A percentile compares a stretch with the other conserved stretches of the same genome.
These are phyloP conservation scores for Mycteria americana DNA, from an alignment of 2,797 vertebrate species.

Conservation along the genomic window DNA sequence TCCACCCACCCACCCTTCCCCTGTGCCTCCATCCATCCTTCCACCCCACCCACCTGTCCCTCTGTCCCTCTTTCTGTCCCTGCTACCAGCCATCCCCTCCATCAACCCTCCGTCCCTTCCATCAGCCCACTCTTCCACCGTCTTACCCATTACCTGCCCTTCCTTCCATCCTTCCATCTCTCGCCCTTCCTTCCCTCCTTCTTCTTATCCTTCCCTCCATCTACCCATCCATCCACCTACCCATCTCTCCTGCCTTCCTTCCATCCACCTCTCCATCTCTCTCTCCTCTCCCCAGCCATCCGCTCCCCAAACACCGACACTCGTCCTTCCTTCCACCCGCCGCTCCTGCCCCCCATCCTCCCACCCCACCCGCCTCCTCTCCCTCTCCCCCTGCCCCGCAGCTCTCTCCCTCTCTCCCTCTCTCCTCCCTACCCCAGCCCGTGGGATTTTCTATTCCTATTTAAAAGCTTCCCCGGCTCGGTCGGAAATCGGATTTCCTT, in stretches of 20 bases:
- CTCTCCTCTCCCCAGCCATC: neutral
- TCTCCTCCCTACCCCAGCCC: conserved; percentile 60
- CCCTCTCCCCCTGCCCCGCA: neutral
- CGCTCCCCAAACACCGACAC: neutral
- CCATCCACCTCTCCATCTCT: neutral
- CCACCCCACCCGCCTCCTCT: neutral
- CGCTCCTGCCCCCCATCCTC: neutral
- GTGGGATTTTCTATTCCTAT: conserved; percentile 57
- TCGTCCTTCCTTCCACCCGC: neutral
- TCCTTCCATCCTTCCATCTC: neutral
- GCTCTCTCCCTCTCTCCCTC: neutral
- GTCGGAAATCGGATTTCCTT: conserved; percentile 99
- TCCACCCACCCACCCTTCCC: neutral
- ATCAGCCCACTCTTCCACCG: neutral
- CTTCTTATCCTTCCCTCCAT: neutral
- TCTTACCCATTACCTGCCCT: neutral
- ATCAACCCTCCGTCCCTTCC: neutral
- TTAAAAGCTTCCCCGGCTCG: conserved; percentile 83
- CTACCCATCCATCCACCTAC: neutral
- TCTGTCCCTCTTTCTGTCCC: neutral
- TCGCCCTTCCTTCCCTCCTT: neutral
- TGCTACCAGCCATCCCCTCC: neutral
- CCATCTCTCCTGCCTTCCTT: neutral
- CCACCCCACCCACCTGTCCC: neutral
- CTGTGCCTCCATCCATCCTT: neutral